These are phyloP conservation scores for Thecocarcelia acutangulata DNA, from an alignment of 2,888 invertebrate genomes.

Conservation along the genomic window DNA sequence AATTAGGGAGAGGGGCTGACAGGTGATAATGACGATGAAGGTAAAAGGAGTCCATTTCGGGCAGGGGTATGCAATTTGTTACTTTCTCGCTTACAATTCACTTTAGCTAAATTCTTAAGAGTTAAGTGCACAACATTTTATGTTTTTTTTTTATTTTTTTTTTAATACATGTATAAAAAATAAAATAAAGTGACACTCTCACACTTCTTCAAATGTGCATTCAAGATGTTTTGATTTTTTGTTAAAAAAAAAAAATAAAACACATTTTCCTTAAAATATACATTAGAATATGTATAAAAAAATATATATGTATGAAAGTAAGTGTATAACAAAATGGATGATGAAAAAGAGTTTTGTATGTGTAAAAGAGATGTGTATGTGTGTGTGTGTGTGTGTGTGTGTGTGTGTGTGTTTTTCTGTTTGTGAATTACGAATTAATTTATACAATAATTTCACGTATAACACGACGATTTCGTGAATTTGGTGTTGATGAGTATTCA, in stretches of 20 bases:
- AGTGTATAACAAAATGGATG: background rate
- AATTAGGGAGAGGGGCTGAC: no score
- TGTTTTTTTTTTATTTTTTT: conserved; percentile 26
- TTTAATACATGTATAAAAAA: conserved; percentile 23
- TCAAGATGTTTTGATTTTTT: background rate
- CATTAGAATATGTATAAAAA: background rate
- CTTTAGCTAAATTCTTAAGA: conserved; percentile 67
- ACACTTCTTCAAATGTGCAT: conserved; percentile 19
- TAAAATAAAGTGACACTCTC: background rate
- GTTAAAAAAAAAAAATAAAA: background rate
- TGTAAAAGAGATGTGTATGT: no score
- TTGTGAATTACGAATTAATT: conserved; percentile 65
- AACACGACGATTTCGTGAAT: conserved; percentile 94
- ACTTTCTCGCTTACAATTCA: conserved; percentile 54
- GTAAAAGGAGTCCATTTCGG: background rate
- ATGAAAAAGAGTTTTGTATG: conserved; percentile 8
- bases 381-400: conserved; percentile 37
- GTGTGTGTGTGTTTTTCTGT: conserved; percentile 13
- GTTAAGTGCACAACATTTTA: conserved; percentile 58
- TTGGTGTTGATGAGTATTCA: conserved; percentile 96
- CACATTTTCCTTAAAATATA: no score
- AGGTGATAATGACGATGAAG: no score
- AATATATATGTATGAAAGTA: conserved; percentile 3
- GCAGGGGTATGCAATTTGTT: conserved; percentile 21
- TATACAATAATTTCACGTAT: conserved; percentile 96